phyloP scores from a whole-genome alignment of 1,140 invertebrate species.

The Colletes latitarsis region DNA sequence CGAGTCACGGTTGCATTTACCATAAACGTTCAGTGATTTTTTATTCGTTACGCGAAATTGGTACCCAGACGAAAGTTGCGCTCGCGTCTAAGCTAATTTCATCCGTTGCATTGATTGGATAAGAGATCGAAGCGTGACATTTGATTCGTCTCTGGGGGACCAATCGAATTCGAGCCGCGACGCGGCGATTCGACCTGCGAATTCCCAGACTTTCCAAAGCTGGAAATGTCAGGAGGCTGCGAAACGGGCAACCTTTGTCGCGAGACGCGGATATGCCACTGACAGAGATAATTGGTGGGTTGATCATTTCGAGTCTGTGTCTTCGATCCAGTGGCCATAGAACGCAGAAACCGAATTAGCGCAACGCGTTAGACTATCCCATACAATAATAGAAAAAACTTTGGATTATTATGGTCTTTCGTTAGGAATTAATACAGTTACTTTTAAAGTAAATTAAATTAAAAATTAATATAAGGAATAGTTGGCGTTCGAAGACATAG shows the following conservation, averaged over 20 bases:
- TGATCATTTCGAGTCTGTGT: conserved; percentile 1
- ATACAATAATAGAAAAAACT: too few species aligned
- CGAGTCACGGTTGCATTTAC: too few species aligned
- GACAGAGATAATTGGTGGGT: conserved; percentile 34
- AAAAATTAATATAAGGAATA: too few species aligned
- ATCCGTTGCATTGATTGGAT: neutral
- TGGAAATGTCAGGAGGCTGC: conserved; percentile 46
- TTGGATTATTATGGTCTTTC: too few species aligned
- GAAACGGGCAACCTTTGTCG: conserved; percentile 35
- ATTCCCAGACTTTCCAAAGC: conserved; percentile 34
- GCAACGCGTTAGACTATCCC: neutral
- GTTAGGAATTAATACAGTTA: too few species aligned
- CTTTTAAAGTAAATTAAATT: too few species aligned
- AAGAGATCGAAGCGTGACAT: conserved; percentile 51
- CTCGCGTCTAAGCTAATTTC: too few species aligned
- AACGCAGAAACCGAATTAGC: neutral
- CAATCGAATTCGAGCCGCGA: conserved; percentile 35
- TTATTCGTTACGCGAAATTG: too few species aligned
- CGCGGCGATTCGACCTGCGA: conserved; percentile 10
- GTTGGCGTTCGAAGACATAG: too few species aligned
- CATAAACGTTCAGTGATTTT: too few species aligned
- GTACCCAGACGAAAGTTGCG: too few species aligned
- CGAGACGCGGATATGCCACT: conserved; percentile 1
- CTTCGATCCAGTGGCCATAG: neutral
- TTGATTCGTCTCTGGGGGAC: conserved; percentile 33